phyloP scores from a whole-genome alignment of 2,797 vertebrate genomes.

The Pangasius sanitwongsei region DNA sequence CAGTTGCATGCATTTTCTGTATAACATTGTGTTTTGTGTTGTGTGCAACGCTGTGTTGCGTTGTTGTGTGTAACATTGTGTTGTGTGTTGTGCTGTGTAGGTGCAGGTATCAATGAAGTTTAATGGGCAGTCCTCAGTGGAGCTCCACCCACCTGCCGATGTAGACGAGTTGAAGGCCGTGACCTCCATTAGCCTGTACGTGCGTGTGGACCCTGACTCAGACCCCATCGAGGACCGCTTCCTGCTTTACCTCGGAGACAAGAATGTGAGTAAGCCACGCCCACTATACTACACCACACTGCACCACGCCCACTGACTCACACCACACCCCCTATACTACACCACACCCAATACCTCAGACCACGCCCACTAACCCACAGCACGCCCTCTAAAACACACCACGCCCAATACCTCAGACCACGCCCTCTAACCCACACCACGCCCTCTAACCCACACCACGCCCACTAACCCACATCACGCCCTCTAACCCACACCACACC shows the following conservation, averaged over 20 bases:
- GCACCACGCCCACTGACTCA: not conserved
- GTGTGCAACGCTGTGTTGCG: not conserved
- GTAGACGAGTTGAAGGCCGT: slow-evolving; percentile 89
- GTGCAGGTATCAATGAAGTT: slow-evolving; percentile 98
- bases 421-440: not conserved
- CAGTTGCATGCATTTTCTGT: not conserved
- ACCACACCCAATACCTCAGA: not conserved
- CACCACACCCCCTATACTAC: not conserved
- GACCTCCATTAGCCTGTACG: slow-evolving; percentile 91
- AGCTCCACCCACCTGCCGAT: slow-evolving; percentile 85
- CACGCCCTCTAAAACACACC: not conserved
- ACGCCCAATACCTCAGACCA: not conserved
- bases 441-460: not conserved
- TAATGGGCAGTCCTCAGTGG: slow-evolving; percentile 88
- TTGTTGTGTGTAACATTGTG: not conserved
- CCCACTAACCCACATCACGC: not conserved
- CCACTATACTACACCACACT: not conserved
- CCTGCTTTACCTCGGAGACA: slow-evolving; percentile 92
- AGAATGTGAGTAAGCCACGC: slow-evolving; percentile 79
- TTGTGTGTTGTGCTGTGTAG: slow-evolving; percentile 66
- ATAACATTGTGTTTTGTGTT: not conserved
- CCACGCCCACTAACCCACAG: not conserved
- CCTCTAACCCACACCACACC: not conserved
- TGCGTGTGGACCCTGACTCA: slow-evolving; percentile 82
- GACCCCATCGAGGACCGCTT: slow-evolving; percentile 84